Conservation (phyloP, 2,888 invertebrate genomes). For the Piscicola geometra region DNA sequence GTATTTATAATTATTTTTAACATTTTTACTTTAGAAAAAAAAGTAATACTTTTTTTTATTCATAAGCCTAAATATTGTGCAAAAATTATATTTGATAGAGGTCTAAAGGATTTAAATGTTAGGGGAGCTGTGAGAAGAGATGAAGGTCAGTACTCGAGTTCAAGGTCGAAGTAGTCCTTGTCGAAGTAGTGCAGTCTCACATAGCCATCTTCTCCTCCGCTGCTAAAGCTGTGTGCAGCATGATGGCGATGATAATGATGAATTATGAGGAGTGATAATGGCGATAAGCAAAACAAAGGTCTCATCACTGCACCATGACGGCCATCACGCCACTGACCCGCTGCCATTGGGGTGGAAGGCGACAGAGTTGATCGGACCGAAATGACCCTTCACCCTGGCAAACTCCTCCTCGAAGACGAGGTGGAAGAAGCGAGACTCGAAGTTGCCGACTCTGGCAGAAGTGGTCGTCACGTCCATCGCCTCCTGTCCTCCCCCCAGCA, state of each 20-base stretch:
- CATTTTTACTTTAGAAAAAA: too few species aligned
- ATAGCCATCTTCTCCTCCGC: slow-evolving; percentile 98
- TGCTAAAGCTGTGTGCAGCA: slow-evolving; percentile 70
- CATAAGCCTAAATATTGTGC: too few species aligned
- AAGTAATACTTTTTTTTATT: too few species aligned
- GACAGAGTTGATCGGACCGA: slow-evolving; percentile 97
- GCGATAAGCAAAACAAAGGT: too few species aligned
- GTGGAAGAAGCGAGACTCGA: slow-evolving; percentile 90
- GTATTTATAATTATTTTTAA: too few species aligned
- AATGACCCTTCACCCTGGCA: slow-evolving; percentile 95
- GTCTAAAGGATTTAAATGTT: too few species aligned
- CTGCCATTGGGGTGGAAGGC: slow-evolving; percentile 96
- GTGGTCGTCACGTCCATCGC: slow-evolving; percentile 81
- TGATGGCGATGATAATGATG: slow-evolving; percentile 36
- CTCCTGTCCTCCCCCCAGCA: slow-evolving; percentile 97
- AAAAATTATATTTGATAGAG: too few species aligned
- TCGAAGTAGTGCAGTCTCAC: slow-evolving; percentile 93
- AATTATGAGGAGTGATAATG: too few species aligned
- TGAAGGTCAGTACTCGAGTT: slow-evolving; percentile 70
- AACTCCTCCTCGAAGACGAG: slow-evolving; percentile 94
- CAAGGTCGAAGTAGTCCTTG: slow-evolving; percentile 89
- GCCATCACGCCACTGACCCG: slow-evolving; percentile 55
- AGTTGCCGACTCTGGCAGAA: slow-evolving; percentile 71
- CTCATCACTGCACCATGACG: too few species aligned
- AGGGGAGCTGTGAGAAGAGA: background rate